Evolutionary conservation across 1,140 invertebrate genomes (phyloP).

Genomic region (Drosophila takahashii): DNA sequence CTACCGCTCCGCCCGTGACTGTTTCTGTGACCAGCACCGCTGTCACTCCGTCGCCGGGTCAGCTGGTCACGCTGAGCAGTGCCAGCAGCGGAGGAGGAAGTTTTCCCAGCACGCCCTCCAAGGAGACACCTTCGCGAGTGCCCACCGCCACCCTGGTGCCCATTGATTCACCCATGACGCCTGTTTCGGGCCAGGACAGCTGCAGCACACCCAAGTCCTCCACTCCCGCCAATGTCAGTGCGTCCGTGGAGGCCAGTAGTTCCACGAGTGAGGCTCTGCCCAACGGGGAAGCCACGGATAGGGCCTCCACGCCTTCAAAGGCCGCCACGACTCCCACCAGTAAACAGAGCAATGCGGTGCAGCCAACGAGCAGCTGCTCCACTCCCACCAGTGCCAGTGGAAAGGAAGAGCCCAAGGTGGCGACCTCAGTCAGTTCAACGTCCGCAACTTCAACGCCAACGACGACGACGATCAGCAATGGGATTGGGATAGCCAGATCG

Average conservation of each 20-base stretch:
- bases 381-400: constrained; percentile 44
- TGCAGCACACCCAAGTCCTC: constrained; percentile 20
- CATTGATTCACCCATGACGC: constrained; percentile 69
- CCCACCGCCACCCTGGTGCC: constrained; percentile 83
- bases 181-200: constrained; percentile 14
- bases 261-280: constrained; percentile 42
- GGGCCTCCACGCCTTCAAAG: constrained; percentile 72
- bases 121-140: constrained; percentile 35
- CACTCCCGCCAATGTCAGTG: constrained; percentile 13
- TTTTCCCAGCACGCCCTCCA: constrained; percentile 56
- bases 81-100: constrained; percentile 22
- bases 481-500: constrained; percentile 28
- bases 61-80: constrained; percentile 54
- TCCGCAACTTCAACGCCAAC: constrained; percentile 72
- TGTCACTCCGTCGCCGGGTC: constrained; percentile 34
- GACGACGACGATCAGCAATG: constrained; percentile 38
- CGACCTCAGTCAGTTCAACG: constrained; percentile 64
- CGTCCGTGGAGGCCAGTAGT: constrained; percentile 55
- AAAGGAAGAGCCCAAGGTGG: constrained; percentile 66
- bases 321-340: constrained; percentile 73
- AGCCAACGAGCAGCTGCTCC: constrained; percentile 63
- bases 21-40: constrained; percentile 39
- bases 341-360: constrained; percentile 60
- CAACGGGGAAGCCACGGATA: constrained; percentile 54
- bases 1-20: constrained; percentile 46